phyloP scores from a whole-genome alignment of 2,888 invertebrate species.

The Cheilosia impressa region DNA sequence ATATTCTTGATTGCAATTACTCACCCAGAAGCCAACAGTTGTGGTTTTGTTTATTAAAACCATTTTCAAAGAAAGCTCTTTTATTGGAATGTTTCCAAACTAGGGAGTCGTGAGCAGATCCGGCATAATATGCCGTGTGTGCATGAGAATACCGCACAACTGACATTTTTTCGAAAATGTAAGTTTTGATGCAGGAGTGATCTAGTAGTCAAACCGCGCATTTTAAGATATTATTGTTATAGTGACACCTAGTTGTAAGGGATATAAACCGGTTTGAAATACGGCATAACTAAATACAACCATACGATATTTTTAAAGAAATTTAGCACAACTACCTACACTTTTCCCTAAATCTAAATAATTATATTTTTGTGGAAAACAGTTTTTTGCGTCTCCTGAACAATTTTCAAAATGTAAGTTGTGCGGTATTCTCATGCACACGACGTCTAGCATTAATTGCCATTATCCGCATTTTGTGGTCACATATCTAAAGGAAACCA shows the following conservation, averaged over 20 bases:
- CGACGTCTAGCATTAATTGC: conserved; percentile 1
- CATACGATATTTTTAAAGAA: too few species aligned
- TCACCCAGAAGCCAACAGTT: conserved; percentile 10
- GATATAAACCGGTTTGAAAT: too few species aligned
- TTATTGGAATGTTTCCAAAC: conserved; percentile 31
- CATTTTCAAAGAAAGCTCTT: conserved; percentile 8
- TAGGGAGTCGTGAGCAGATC: conserved; percentile 2
- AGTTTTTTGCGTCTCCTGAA: too few species aligned
- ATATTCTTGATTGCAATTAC: not conserved
- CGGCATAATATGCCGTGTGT: conserved; percentile 4
- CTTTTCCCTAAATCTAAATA: too few species aligned
- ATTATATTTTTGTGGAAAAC: too few species aligned
- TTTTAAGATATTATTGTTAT: not conserved
- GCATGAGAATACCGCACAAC: not conserved
- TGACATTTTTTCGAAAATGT: not conserved
- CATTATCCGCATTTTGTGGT: not conserved
- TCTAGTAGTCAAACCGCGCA: not conserved
- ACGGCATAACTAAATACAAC: too few species aligned
- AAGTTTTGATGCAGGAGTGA: not conserved
- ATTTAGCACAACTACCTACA: too few species aligned
- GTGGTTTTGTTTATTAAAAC: not conserved
- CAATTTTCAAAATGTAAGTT: too few species aligned
- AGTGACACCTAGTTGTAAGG: too few species aligned
- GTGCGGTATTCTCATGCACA: too few species aligned
- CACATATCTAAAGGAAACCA: not conserved